These are phyloP conservation scores for Callimorpha dominula DNA, from an alignment of 2,888 invertebrate species.

Conservation along the genomic window DNA sequence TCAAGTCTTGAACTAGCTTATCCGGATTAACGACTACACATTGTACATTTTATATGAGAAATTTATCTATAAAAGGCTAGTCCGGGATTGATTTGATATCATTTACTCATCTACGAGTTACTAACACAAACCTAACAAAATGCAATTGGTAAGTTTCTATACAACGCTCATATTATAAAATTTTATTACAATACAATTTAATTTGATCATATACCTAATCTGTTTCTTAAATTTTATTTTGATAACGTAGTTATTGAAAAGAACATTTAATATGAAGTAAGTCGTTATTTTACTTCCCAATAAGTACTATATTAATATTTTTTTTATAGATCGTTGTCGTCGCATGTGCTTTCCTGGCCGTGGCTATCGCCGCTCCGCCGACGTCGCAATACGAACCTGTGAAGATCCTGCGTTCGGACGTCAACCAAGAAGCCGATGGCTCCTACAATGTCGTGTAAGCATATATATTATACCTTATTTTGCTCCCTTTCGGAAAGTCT, in stretches of 20 bases:
- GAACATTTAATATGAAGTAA: background rate
- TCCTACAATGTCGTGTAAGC: slow-evolving; percentile 64
- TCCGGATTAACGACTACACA: background rate
- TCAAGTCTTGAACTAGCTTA: background rate
- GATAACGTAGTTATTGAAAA: background rate
- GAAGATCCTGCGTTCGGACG: slow-evolving; percentile 64
- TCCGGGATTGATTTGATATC: background rate
- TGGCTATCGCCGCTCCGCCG: slow-evolving; percentile 62
- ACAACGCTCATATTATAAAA: too few relatives aligned
- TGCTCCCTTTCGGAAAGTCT: too few relatives aligned
- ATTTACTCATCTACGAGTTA: background rate
- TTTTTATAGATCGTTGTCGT: slow-evolving; percentile 53
- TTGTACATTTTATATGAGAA: background rate
- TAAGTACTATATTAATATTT: background rate
- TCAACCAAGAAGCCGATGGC: slow-evolving; percentile 66
- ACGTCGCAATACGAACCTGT: slow-evolving; percentile 41
- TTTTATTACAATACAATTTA: too few relatives aligned
- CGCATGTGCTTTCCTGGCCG: slow-evolving; percentile 71
- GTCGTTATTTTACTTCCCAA: background rate
- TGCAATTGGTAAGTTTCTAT: background rate
- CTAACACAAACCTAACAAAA: background rate
- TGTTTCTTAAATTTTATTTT: background rate
- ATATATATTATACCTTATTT: background rate
- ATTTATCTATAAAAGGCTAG: background rate
- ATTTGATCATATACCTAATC: too few relatives aligned